phyloP scores from a whole-genome alignment of 2,797 vertebrate species.

The Acipenser oxyrinchus region DNA sequence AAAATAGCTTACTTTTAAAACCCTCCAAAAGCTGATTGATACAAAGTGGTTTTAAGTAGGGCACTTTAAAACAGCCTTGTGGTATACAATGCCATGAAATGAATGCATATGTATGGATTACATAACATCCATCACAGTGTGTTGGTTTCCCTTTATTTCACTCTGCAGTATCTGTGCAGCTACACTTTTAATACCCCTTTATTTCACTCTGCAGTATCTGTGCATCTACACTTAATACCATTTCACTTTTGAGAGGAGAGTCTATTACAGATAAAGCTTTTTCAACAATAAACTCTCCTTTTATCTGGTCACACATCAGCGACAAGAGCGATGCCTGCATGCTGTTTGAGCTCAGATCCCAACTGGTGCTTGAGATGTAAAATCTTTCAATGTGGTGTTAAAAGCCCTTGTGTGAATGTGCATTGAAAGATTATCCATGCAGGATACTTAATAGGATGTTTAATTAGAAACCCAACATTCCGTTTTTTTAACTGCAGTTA shows the following conservation, averaged over 20 bases:
- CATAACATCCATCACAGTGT: background rate
- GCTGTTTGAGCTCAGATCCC: background rate
- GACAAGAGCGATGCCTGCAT: background rate
- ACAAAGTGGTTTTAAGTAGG: background rate
- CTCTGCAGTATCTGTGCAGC: no score
- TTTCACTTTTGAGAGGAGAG: no score
- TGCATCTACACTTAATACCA: no score
- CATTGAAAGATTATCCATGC: background rate
- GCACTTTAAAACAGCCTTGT: background rate
- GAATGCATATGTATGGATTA: background rate
- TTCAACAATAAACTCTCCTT: background rate
- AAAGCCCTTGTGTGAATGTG: no score
- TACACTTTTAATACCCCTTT: no score
- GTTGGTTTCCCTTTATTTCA: no score
- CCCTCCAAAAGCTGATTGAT: background rate
- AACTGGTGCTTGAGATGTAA: no score
- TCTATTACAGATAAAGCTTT: no score
- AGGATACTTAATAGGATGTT: background rate
- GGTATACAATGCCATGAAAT: background rate
- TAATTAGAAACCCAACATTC: background rate
- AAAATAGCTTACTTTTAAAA: no score
- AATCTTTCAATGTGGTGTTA: no score
- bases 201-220: no score
- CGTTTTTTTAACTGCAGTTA: background rate
- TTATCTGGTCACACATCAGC: slow-evolving; percentile 7